These are phyloP conservation scores for Anolis carolinensis DNA, from an alignment of 2,113 vertebrate species.

Conservation along the genomic window DNA sequence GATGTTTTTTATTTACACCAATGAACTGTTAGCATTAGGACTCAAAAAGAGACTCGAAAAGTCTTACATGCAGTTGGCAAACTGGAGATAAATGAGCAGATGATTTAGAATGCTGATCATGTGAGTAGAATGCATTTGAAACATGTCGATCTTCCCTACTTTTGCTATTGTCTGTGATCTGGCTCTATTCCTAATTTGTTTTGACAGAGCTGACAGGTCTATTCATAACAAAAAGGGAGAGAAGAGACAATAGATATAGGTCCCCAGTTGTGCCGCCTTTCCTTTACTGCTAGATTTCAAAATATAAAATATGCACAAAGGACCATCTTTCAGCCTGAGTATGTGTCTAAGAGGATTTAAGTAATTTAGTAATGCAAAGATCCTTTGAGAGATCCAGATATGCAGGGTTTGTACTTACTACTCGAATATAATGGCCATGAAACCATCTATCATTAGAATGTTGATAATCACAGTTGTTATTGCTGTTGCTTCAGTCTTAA, in stretches of 20 bases:
- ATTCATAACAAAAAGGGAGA: conserved; percentile 10
- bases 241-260: conserved; percentile 17
- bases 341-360: conserved; percentile 23
- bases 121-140: conserved; percentile 37
- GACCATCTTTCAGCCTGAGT: conserved; percentile 15
- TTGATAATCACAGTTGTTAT: neutral
- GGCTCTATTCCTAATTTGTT: conserved; percentile 55
- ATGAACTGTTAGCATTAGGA: neutral
- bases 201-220: conserved; percentile 54
- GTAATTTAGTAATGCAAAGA: neutral
- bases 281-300: neutral
- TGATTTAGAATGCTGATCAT: conserved; percentile 20
- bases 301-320: conserved; percentile 26
- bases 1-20: neutral
- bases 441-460: conserved; percentile 1
- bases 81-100: neutral
- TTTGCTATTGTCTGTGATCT: conserved; percentile 40
- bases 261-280: conserved; percentile 21
- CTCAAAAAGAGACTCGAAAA: neutral
- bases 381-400: neutral
- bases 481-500: neutral
- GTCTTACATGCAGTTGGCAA: neutral
- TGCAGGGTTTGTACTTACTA: neutral
- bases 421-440: neutral
- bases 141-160: conserved; percentile 37